Evolutionary conservation across 2,797 vertebrate genomes (phyloP), one percentile per base, ranked within the genome.

Genomic region (Oreonectes daqikongensis): DNA sequence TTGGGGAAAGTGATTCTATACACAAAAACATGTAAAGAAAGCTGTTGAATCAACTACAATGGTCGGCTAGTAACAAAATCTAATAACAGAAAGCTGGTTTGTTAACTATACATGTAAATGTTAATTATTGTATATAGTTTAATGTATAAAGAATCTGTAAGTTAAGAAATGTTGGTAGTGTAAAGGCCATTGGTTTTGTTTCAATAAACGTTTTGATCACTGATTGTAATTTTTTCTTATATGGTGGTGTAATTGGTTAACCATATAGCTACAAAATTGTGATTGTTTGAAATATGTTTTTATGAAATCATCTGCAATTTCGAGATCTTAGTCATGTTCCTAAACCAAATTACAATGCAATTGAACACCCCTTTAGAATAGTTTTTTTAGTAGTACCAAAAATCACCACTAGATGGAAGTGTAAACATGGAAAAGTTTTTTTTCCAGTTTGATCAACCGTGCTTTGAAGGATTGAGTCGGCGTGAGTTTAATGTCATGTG

Each of bases 51-150:
- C 35, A 2, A n/a, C 28, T 10, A 18, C 30, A 5, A 8, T 61
- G 30, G 30, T 61, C 30, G 12, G 55, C 30, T 11, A 3, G 18
- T 61, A 20, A 61, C 14, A 1, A 57, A 15, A 17, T 28, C 5
- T n/a, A 6, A 28, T 1, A 30, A 59, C 26, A 26, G 24, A 55
- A 26, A 1, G 30, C 30, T 61, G 17, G 3, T 35, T 61, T 20
- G 15, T 5, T 14, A 30, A 28, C 14, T 57, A 14, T 57, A 28
- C 14, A 28, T 28, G 30, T 82, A 68, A 64, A 59, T 63, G 72
- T 74, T 77, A 77, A 72, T 67, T 77, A 61, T 70, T 79, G 69
- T 80, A 69, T 77, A 72, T 61, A 66, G 28, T 71, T 80, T 61
- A 63, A 63, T 82, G 72, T 82, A 82, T 61, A 79, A 76, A 79